Evolutionary conservation across 2,888 invertebrate species (phyloP).

Genomic region (Brenthis hecate): DNA sequence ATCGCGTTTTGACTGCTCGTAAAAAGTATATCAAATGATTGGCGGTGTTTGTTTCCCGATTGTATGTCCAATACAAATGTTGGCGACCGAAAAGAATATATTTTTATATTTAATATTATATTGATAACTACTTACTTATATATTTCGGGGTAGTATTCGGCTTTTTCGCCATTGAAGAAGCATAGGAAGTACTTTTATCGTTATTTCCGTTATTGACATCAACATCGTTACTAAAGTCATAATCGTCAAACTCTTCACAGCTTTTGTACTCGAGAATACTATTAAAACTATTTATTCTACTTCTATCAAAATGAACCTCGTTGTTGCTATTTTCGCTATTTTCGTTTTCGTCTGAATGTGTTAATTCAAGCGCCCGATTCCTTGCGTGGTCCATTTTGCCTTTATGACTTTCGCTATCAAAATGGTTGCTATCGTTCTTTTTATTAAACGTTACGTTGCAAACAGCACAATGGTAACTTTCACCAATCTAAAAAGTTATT

Average conservation of each 20-base stretch:
- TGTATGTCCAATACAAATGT: too few species aligned
- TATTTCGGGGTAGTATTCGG: conserved; percentile 35
- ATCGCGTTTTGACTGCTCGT: too few species aligned
- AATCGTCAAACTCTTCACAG: background rate
- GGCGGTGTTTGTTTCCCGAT: too few species aligned
- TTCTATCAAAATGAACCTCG: conserved; percentile 37
- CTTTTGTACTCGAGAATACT: background rate
- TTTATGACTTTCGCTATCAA: conserved; percentile 41
- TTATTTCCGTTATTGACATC: conserved; percentile 21
- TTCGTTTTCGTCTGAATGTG: conserved; percentile 20
- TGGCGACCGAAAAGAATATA: too few species aligned
- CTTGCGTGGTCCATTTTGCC: conserved; percentile 41
- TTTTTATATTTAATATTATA: too few species aligned
- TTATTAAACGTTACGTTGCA: conserved; percentile 45
- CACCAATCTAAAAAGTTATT: conserved; percentile 45
- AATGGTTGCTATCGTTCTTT: conserved; percentile 34
- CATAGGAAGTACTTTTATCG: conserved; percentile 44
- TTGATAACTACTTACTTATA: conserved; percentile 21
- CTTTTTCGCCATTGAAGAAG: conserved; percentile 46
- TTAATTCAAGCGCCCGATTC: conserved; percentile 42
- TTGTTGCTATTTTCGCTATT: conserved; percentile 22
- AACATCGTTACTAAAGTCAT: background rate
- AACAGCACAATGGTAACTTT: conserved; percentile 50
- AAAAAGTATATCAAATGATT: too few species aligned
- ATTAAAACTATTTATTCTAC: conserved; percentile 11